Conservation (phyloP, 2,113 vertebrate species). For the Syrmaticus mikado region DNA sequence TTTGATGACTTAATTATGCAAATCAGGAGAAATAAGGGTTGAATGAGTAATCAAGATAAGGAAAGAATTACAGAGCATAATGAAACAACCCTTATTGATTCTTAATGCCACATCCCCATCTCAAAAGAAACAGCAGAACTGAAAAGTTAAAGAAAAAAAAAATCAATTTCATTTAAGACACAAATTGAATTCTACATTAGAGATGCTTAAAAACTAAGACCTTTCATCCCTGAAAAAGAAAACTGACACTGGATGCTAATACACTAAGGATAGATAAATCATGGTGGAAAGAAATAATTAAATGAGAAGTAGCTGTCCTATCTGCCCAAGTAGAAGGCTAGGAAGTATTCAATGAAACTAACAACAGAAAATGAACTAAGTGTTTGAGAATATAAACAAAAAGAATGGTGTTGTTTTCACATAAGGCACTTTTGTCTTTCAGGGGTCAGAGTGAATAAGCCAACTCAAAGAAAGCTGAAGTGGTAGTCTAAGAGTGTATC, state of each 20-base stretch:
- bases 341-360: background rate
- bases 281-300: background rate
- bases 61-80: background rate
- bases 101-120: background rate
- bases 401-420: background rate
- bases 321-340: background rate
- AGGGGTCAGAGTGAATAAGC: background rate
- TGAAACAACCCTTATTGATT: background rate
- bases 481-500: background rate
- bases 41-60: background rate
- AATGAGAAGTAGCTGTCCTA: background rate
- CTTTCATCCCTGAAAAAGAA: background rate
- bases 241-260: background rate
- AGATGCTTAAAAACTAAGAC: background rate
- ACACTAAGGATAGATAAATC: background rate
- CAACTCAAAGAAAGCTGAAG: background rate
- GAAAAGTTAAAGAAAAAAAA: background rate
- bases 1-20: background rate
- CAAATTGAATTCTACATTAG: background rate
- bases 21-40: background rate
- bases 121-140: background rate
- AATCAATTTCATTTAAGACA: background rate
- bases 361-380: background rate
- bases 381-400: background rate
- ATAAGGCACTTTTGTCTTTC: background rate